These are phyloP conservation scores for Mus spretus DNA, from an alignment of 2,797 vertebrate species.

Conservation along the genomic window DNA sequence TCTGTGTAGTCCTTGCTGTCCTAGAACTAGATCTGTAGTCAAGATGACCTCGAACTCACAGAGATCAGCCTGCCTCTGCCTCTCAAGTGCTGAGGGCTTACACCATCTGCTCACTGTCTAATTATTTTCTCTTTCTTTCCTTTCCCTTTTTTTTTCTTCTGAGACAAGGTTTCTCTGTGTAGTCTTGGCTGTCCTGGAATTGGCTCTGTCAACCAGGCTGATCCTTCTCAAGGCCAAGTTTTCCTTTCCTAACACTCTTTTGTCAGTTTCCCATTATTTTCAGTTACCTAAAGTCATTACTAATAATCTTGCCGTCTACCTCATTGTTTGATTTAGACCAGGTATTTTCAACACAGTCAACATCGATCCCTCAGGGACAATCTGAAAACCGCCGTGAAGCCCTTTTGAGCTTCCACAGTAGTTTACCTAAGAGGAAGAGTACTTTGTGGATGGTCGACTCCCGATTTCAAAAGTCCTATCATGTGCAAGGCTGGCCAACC, in stretches of 20 bases:
- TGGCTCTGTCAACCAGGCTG: not conserved
- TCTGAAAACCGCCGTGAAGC: not conserved
- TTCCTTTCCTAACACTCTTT: slow-evolving; percentile 9
- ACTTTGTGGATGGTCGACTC: not conserved
- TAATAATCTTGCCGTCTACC: not conserved
- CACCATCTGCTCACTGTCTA: not conserved
- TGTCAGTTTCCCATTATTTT: not conserved
- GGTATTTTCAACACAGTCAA: not conserved
- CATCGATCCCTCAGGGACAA: not conserved
- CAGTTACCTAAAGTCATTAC: not conserved
- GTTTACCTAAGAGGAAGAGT: not conserved
- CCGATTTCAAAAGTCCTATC: not conserved
- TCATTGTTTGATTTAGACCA: not conserved
- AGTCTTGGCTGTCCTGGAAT: not conserved
- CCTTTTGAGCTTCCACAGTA: not conserved
- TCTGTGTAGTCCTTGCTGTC: not conserved
- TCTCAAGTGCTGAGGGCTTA: not conserved
- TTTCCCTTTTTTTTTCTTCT: not conserved
- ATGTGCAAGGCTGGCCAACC: not conserved
- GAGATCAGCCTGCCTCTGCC: not conserved
- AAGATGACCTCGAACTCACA: not conserved
- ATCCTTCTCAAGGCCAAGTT: slow-evolving; percentile 13
- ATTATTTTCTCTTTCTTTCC: not conserved
- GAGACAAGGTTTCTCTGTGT: not conserved
- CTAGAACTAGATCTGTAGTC: not conserved